These are phyloP conservation scores for Pygoscelis antarcticus DNA, from an alignment of 2,113 vertebrate genomes.

Conservation along the genomic window DNA sequence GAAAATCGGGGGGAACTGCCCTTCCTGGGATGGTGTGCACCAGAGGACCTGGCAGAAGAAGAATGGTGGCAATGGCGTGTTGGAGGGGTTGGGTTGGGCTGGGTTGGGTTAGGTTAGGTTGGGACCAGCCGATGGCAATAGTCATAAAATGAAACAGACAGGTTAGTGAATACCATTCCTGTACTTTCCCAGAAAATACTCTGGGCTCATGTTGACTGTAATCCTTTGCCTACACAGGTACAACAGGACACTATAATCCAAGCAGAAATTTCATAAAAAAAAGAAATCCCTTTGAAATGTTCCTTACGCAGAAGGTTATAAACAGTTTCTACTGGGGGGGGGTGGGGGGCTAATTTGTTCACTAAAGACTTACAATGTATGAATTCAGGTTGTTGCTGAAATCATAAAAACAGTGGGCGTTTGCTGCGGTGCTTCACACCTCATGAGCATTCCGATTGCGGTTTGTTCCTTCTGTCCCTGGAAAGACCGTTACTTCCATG, in stretches of 20 bases:
- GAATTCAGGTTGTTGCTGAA: not conserved
- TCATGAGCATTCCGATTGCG: fast-evolving
- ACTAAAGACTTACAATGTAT: not conserved
- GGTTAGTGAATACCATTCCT: not conserved
- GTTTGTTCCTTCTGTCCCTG: not conserved
- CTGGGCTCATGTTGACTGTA: not conserved
- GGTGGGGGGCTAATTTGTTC: not conserved
- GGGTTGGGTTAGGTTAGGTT: not conserved
- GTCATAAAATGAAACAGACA: not conserved
- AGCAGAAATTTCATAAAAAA: not conserved
- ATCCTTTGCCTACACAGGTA: not conserved
- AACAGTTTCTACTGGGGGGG: not conserved
- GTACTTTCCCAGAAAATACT: not conserved
- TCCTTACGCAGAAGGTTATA: not conserved
- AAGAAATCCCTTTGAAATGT: not conserved
- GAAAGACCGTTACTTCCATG: not conserved
- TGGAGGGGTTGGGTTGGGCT: not conserved
- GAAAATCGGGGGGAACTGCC: not conserved
- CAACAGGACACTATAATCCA: not conserved
- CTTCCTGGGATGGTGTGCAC: not conserved
- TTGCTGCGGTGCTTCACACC: not conserved
- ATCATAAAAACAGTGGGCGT: not conserved
- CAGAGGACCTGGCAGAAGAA: not conserved
- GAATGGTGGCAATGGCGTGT: fast-evolving
- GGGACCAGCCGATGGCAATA: not conserved